Base-by-base conservation (phyloP, 2,113 vertebrate genomes). In the Mungos mungo region DNA sequence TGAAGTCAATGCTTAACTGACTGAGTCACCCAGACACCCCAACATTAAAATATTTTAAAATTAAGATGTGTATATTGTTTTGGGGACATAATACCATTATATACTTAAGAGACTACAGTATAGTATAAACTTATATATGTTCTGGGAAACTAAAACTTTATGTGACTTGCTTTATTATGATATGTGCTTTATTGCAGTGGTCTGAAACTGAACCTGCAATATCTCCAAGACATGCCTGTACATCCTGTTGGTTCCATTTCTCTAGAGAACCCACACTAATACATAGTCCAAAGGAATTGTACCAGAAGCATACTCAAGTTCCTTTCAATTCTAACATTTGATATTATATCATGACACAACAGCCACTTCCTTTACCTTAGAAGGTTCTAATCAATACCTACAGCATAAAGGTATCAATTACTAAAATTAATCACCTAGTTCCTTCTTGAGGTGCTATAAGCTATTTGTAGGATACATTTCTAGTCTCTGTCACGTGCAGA, bases 401-500 rank as follows among this genome's bases (percentile, higher is more conserved):
- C 3, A 41, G 25, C 23, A 72, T 54, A 94, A 29, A 92, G 29
- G 33, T 85, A 85, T 4, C 66, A 82, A 74, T 88, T 52, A 66
- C 19, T 79, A 23, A 92, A 90, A 54, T 9, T 47, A 91, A 93
- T 29, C 13, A 93, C 25, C 10, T 76, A 68, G 27, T 66, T 23
- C 45, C 57, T 47, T 60, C 41, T 84, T 60, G 10, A 60, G 52
- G 68, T 81, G 35, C 60, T 33, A 1, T n/a, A 96, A 90, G 60
- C 33, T 94, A 29, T 85, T 90, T 38, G 86, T 50, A 97, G 35
- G 15, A 82, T 12, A 77, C 19, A 86, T 82, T 86, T 93, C 66
- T 80, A 52, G 7, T 31, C 23, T 96, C 29, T 60, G 7, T 92
- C 66, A 74, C 47, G 52, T 69, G 25, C 11, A 68, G 7, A 83